Evolutionary conservation across 37 sponge, comb jelly and placozoan genomes (phyloP).

Genomic region (Amphimedon queenslandica): DNA sequence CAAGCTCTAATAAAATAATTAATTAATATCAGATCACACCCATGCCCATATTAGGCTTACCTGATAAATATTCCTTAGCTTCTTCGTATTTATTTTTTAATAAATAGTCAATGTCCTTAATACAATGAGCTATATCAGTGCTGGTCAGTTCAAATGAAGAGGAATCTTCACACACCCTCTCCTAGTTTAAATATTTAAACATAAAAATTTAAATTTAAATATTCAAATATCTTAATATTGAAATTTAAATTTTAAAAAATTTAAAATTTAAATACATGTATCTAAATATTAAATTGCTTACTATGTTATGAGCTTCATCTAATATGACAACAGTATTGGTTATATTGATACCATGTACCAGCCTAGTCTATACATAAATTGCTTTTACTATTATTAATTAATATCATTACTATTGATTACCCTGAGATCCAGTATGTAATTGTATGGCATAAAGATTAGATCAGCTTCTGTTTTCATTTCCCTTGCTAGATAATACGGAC

Average conservation of each 20-base stretch:
- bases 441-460: conserved; percentile 97
- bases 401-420: conserved; percentile 13
- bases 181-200: conserved; percentile 29
- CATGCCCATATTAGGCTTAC: conserved; percentile 13
- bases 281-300: no score
- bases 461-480: conserved; percentile 80
- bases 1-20: conserved; percentile 1
- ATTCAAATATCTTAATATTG: no score
- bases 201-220: neutral
- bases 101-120: conserved; percentile 57
- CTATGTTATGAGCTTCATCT: conserved; percentile 95
- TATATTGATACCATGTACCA: conserved; percentile 77
- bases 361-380: conserved; percentile 45
- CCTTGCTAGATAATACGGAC: conserved; percentile 88
- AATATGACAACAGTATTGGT: conserved; percentile 80
- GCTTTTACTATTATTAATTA: neutral
- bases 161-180: conserved; percentile 93
- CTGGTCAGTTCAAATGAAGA: conserved; percentile 90
- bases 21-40: conserved; percentile 2
- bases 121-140: conserved; percentile 75
- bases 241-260: no score
- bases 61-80: neutral
- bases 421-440: conserved; percentile 93
- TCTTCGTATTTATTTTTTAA: conserved; percentile 38
- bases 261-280: no score